These are phyloP conservation scores for Vanessa tameamea DNA, from an alignment of 1,140 invertebrate genomes.

Conservation along the genomic window DNA sequence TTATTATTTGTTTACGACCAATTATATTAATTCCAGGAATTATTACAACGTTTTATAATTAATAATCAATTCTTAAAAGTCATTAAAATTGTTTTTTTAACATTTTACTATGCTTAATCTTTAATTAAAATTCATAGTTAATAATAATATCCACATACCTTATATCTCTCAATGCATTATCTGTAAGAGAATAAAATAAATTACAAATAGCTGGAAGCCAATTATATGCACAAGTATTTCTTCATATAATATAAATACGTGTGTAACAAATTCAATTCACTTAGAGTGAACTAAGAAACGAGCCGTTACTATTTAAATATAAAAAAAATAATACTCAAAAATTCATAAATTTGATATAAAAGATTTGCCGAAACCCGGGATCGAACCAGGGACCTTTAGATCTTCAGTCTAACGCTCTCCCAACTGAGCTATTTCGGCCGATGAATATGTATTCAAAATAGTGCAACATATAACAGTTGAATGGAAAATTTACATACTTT, in stretches of 20 bases:
- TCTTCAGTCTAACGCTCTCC: constrained; percentile 83
- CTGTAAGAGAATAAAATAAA: neutral
- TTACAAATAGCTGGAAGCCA: neutral
- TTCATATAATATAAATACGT: no score
- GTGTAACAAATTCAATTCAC: no score
- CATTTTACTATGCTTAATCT: neutral
- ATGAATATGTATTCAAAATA: constrained; percentile 26
- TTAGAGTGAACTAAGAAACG: no score
- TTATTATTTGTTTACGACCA: no score
- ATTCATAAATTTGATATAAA: constrained; percentile 34
- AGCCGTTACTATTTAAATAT: neutral
- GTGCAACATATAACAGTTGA: neutral
- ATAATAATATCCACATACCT: neutral
- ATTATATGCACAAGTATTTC: no score
- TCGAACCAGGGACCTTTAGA: constrained; percentile 83
- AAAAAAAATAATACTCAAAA: neutral
- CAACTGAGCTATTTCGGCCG: constrained; percentile 83
- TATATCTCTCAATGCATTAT: neutral
- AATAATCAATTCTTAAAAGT: neutral
- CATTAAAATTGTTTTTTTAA: neutral
- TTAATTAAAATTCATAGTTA: neutral
- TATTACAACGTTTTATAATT: no score
- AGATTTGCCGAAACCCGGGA: constrained; percentile 80
- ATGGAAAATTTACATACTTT: neutral
- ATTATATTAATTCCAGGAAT: no score